A percentile compares a stretch with the other conserved stretches of the same genome.
Evolutionary conservation across 1,140 invertebrate genomes (phyloP).

Genomic region (Micrasema longulum): DNA sequence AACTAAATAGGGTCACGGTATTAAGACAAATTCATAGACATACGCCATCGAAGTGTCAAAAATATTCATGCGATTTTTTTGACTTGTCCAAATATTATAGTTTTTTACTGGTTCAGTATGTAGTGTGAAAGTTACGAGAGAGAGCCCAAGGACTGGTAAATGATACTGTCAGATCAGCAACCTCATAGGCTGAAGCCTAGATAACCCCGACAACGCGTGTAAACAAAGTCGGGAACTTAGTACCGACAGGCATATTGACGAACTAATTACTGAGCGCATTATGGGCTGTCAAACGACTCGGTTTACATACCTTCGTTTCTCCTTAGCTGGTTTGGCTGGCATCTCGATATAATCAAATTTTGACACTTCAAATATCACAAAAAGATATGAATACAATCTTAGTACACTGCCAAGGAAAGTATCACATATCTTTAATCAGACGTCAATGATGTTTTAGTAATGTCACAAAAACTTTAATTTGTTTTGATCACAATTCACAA

Average conservation of each 20-base stretch:
- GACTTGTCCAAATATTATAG: too few species aligned
- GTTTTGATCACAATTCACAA: constrained; percentile 42
- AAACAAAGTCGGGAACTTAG: too few species aligned
- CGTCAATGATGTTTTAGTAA: constrained; percentile 19
- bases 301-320: constrained; percentile 64
- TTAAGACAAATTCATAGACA: too few species aligned
- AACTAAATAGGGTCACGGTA: too few species aligned
- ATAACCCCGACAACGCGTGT: constrained; percentile 12
- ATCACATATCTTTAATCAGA: constrained; percentile 61
- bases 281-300: too few species aligned
- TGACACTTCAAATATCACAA: constrained; percentile 63
- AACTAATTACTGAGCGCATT: not conserved
- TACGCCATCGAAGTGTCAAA: too few species aligned
- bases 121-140: constrained; percentile 44
- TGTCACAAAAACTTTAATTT: constrained; percentile 27
- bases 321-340: constrained; percentile 63
- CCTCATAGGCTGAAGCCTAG: constrained; percentile 15
- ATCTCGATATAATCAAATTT: constrained; percentile 61
- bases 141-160: constrained; percentile 44
- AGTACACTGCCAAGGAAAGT: constrained; percentile 69
- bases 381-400: constrained; percentile 67
- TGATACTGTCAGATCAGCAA: constrained; percentile 28
- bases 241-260: not conserved
- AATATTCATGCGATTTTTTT: too few species aligned
- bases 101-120: too few species aligned